These are phyloP conservation scores for Myxocyprinus asiaticus DNA, from an alignment of 2,113 vertebrate species.

Conservation along the genomic window DNA sequence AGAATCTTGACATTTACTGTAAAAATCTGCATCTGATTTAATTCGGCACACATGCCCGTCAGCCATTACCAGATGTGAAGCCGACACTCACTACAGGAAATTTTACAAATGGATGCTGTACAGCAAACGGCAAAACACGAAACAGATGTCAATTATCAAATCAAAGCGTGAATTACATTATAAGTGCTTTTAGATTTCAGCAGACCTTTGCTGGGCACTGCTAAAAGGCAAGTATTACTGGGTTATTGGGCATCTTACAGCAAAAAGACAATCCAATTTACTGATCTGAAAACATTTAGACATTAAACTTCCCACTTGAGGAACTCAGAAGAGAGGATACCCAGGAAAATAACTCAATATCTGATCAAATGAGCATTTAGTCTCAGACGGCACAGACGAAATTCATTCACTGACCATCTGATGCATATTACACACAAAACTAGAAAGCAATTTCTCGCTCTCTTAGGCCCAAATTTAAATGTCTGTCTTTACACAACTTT, in stretches of 20 bases:
- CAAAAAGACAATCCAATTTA: slow-evolving; percentile 25
- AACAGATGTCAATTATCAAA: slow-evolving; percentile 27
- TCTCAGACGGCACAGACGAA: too few species aligned
- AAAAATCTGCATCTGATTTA: slow-evolving; percentile 15
- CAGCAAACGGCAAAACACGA: slow-evolving; percentile 14
- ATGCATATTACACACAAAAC: too few species aligned
- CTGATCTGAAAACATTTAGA: neutral
- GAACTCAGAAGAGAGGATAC: too few species aligned
- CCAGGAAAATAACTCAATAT: slow-evolving; percentile 29
- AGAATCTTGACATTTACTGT: slow-evolving; percentile 30
- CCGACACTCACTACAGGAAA: neutral
- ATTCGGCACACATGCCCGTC: slow-evolving; percentile 19
- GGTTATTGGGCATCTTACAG: slow-evolving; percentile 5
- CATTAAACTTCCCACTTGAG: too few species aligned
- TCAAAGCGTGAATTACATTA: slow-evolving; percentile 43
- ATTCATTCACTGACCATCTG: too few species aligned
- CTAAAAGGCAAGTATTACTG: neutral
- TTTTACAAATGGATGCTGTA: slow-evolving; percentile 20
- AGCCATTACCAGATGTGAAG: slow-evolving; percentile 18
- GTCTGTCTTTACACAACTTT: too few species aligned
- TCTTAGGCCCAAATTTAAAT: too few species aligned
- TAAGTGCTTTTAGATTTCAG: slow-evolving; percentile 12
- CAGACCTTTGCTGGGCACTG: slow-evolving; percentile 4
- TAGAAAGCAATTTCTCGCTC: too few species aligned
- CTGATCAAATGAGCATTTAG: slow-evolving; percentile 15